Evolutionary conservation across 2,113 vertebrate genomes (phyloP).

Genomic region (Perccottus glenii): DNA sequence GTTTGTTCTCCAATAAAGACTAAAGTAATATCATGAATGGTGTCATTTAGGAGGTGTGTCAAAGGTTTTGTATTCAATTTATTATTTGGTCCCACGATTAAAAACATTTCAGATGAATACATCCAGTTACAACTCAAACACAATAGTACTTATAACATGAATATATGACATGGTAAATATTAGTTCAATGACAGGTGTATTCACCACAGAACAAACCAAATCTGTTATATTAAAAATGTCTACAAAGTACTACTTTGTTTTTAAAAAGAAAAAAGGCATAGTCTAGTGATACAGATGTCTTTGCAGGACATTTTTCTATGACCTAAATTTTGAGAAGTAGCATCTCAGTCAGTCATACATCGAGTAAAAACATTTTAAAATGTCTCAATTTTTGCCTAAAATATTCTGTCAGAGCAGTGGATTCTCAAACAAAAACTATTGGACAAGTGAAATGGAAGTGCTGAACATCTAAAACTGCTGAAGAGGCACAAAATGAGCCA

Average conservation of each 20-base stretch:
- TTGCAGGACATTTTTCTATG: neutral
- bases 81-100: slow-evolving; percentile 54
- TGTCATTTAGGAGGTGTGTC: neutral
- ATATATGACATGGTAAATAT: slow-evolving; percentile 14
- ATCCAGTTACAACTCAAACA: slow-evolving; percentile 23
- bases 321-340: neutral
- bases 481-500: slow-evolving; percentile 51
- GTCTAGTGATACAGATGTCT: neutral
- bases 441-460: slow-evolving; percentile 12
- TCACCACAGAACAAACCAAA: neutral
- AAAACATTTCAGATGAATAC: neutral
- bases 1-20: slow-evolving; percentile 55
- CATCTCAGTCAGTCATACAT: slow-evolving; percentile 9
- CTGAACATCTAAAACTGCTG: slow-evolving; percentile 1
- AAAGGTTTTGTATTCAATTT: neutral
- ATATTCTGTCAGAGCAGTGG: neutral
- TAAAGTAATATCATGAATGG: neutral
- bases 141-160: neutral
- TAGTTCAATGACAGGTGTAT: slow-evolving; percentile 9
- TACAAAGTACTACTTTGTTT: slow-evolving; percentile 1
- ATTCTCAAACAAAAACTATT: slow-evolving; percentile 5
- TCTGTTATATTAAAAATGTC: neutral
- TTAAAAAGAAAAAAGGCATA: neutral
- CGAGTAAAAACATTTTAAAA: slow-evolving; percentile 23
- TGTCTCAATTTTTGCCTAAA: slow-evolving; percentile 11